Percentiles rank a stretch among this genome's conserved stretches.
These are phyloP conservation scores for Cynopterus sphinx DNA, from an alignment of 2,797 vertebrate genomes.

Conservation along the genomic window DNA sequence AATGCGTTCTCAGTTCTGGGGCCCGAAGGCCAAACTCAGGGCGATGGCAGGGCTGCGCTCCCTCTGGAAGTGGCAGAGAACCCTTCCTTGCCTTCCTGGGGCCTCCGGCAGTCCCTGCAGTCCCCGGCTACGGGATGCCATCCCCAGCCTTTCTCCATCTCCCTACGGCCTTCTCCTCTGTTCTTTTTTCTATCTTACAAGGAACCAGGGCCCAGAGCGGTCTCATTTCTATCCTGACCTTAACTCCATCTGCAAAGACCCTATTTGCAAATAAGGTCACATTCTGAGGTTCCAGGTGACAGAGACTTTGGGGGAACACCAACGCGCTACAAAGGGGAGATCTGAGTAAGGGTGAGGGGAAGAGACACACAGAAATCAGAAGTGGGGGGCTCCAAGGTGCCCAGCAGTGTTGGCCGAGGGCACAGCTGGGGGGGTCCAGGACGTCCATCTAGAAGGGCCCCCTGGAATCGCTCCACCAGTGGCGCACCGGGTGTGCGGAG, in stretches of 20 bases:
- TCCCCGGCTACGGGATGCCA: fast-evolving
- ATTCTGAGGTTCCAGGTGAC: not conserved
- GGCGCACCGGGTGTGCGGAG: not conserved
- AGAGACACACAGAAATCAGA: not conserved
- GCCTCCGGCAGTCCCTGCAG: fast-evolving
- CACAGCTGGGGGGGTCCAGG: not conserved
- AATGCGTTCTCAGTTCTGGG: not conserved
- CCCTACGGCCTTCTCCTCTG: not conserved
- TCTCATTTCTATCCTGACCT: not conserved
- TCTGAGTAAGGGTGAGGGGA: not conserved
- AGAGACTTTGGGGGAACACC: not conserved
- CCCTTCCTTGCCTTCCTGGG: fast-evolving
- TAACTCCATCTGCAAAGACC: not conserved
- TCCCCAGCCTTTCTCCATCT: fast-evolving
- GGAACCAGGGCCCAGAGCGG: not conserved
- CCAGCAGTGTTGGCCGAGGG: not conserved
- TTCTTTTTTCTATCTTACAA: not conserved
- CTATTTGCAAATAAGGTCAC: not conserved
- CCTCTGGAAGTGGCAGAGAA: not conserved
- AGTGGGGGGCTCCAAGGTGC: not conserved
- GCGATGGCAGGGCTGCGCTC: not conserved
- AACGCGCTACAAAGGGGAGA: not conserved
- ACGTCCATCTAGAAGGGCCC: not conserved
- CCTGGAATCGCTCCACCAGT: not conserved
- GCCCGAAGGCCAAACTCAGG: not conserved